phyloP scores from a whole-genome alignment of 2,888 invertebrate genomes.

The Strigamia transsilvanica region DNA sequence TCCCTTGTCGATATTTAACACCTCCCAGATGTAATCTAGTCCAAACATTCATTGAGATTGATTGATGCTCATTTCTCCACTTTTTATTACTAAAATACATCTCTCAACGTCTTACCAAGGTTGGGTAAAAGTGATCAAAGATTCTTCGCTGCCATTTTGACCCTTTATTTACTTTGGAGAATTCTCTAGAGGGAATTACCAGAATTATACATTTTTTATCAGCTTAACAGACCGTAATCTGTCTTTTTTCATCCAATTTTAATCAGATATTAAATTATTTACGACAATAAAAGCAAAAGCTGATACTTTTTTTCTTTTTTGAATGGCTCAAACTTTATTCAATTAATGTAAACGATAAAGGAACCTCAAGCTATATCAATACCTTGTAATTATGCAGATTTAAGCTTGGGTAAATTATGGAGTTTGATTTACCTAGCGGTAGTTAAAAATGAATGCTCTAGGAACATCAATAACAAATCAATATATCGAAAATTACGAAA shows the following conservation, averaged over 20 bases:
- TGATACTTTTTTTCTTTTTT: too few species aligned
- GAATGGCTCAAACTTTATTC: too few species aligned
- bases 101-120: not conserved
- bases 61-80: not conserved
- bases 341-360: too few species aligned
- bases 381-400: too few species aligned
- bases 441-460: too few species aligned
- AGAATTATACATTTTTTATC: not conserved
- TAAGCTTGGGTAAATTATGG: too few species aligned
- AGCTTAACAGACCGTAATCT: not conserved
- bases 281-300: not conserved
- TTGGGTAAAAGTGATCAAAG: not conserved
- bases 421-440: too few species aligned
- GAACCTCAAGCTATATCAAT: too few species aligned
- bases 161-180: not conserved
- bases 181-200: constrained; percentile 12
- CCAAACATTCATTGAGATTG: constrained; percentile 4
- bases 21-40: constrained; percentile 29
- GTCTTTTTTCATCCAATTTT: constrained; percentile 1
- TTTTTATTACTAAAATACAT: not conserved
- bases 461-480: too few species aligned
- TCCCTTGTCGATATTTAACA: constrained; percentile 29
- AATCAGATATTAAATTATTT: not conserved
- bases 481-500: too few species aligned
- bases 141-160: not conserved